phyloP scores from a whole-genome alignment of 1,140 invertebrate genomes.

The Thaumatotibia leucotreta region DNA sequence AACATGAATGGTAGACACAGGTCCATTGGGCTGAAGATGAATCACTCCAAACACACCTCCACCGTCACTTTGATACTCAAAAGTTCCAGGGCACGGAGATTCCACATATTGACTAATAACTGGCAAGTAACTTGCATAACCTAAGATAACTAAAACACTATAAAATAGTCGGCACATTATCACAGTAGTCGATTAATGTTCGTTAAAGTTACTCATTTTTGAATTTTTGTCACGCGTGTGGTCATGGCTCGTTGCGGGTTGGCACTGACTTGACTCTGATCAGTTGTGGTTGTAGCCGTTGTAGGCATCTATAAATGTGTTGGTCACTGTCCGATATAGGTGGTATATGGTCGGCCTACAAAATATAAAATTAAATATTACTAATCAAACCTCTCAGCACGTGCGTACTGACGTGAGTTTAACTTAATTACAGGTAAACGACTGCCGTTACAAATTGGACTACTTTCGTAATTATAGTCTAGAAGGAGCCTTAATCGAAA shows the following conservation, averaged over 20 bases:
- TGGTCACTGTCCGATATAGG: no score
- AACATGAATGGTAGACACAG: slow-evolving; percentile 23
- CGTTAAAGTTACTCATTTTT: neutral
- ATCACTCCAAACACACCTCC: slow-evolving; percentile 25
- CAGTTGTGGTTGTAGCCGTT: neutral
- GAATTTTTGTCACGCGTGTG: neutral
- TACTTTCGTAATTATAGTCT: no score
- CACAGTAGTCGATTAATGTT: neutral
- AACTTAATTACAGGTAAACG: no score
- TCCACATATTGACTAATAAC: slow-evolving; percentile 25
- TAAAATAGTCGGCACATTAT: slow-evolving; percentile 7
- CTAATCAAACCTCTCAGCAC: no score
- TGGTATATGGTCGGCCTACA: no score
- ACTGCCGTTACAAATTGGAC: no score
- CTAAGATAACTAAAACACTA: slow-evolving; percentile 10
- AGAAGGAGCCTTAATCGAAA: no score
- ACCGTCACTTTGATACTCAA: slow-evolving; percentile 33
- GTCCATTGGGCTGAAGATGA: slow-evolving; percentile 17
- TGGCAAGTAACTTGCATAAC: neutral
- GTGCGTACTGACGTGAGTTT: no score
- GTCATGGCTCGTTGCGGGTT: neutral
- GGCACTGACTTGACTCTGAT: neutral
- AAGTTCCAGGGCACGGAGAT: slow-evolving; percentile 35
- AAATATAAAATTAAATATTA: no score
- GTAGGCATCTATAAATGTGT: neutral